phyloP scores from a whole-genome alignment of 2,888 invertebrate genomes.

The Melolontha melolontha region DNA sequence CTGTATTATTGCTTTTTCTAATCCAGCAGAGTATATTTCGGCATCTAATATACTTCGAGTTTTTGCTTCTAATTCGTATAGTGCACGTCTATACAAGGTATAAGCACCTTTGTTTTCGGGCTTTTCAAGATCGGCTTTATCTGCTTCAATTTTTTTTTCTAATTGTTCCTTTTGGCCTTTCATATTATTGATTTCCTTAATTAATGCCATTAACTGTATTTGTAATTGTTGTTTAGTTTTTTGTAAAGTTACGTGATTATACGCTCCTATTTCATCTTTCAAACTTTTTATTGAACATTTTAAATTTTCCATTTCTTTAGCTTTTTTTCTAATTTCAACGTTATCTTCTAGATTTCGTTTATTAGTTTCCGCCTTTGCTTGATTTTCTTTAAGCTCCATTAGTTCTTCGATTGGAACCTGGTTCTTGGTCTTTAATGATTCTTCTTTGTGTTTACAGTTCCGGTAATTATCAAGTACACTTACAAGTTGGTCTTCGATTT shows the following conservation, averaged over 20 bases:
- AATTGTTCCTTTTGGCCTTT: conserved; percentile 62
- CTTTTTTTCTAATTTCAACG: conserved; percentile 72
- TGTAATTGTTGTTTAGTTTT: conserved; percentile 71
- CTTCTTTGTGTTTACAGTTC: conserved; percentile 65
- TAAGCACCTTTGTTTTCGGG: conserved; percentile 78
- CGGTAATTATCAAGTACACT: conserved; percentile 66
- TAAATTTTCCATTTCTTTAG: conserved; percentile 66
- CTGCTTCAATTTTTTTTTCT: conserved; percentile 57
- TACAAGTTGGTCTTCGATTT: conserved; percentile 69
- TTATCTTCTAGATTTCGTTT: conserved; percentile 78
- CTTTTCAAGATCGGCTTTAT: conserved; percentile 71
- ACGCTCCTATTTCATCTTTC: conserved; percentile 70
- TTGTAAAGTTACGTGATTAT: conserved; percentile 70
- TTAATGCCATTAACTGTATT: conserved; percentile 67
- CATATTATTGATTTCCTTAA: conserved; percentile 58
- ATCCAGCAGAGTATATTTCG: conserved; percentile 79
- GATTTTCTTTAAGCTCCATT: conserved; percentile 52
- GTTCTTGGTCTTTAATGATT: conserved; percentile 61
- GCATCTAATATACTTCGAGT: conserved; percentile 80
- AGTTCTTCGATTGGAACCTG: conserved; percentile 66
- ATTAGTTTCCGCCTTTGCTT: conserved; percentile 67
- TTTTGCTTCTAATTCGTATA: conserved; percentile 73
- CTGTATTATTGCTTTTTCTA: conserved; percentile 90
- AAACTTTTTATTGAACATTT: conserved; percentile 68
- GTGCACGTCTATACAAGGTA: conserved; percentile 75